These are phyloP conservation scores for Enteromius unitaeniatus DNA, from an alignment of 2,797 vertebrate genomes.

Conservation along the genomic window DNA sequence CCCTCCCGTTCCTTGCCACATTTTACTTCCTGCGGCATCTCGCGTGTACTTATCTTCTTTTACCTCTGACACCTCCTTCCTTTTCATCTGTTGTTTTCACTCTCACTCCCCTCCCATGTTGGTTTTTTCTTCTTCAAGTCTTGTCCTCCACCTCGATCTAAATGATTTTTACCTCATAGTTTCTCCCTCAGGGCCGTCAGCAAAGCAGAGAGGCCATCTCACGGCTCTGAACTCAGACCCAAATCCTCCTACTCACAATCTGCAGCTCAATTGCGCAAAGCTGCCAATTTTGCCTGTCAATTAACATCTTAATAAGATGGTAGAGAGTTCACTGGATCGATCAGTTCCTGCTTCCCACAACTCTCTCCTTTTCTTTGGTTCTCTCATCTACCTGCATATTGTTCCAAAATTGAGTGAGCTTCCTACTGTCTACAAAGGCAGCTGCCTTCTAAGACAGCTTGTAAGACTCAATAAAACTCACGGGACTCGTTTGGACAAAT, in stretches of 20 bases:
- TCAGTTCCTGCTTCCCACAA: slow-evolving; percentile 37
- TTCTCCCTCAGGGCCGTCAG: slow-evolving; percentile 1
- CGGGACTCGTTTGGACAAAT: background rate
- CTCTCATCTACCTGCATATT: slow-evolving; percentile 58
- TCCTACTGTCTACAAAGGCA: slow-evolving; percentile 20
- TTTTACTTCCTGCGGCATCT: background rate
- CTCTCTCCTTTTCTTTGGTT: slow-evolving; percentile 46
- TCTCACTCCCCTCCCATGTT: background rate
- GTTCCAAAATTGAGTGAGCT: slow-evolving; percentile 60
- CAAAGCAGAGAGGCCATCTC: slow-evolving; percentile 51
- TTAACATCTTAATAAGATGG: slow-evolving; percentile 54
- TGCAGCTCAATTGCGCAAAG: slow-evolving; percentile 38
- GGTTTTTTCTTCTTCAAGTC: slow-evolving; percentile 11
- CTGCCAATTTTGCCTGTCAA: slow-evolving; percentile 48
- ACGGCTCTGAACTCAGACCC: slow-evolving; percentile 36
- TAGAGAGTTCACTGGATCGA: slow-evolving; percentile 50
- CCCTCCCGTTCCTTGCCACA: slow-evolving; percentile 8
- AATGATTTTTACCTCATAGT: slow-evolving; percentile 31
- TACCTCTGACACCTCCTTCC: background rate
- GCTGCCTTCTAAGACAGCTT: background rate
- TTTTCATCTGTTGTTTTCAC: slow-evolving; percentile 31
- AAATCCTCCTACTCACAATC: slow-evolving; percentile 46
- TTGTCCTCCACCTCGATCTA: slow-evolving; percentile 2
- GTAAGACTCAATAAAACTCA: background rate
- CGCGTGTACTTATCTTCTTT: slow-evolving; percentile 19